Conservation (phyloP, 2,113 vertebrate genomes). For the Copsychus sechellarum region DNA sequence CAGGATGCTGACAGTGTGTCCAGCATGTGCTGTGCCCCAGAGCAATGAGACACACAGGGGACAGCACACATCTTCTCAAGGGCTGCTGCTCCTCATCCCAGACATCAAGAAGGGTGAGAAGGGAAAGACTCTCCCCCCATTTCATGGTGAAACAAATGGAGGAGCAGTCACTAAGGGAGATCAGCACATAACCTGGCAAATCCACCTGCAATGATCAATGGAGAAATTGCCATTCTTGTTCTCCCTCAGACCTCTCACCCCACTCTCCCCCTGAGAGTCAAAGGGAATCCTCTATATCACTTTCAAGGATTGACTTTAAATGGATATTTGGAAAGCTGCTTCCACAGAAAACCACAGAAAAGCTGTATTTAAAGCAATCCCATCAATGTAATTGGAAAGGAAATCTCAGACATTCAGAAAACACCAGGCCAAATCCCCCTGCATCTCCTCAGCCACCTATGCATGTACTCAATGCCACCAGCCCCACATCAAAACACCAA, state of each 20-base stretch:
- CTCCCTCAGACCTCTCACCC: neutral
- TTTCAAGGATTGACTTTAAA: neutral
- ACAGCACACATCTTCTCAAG: neutral
- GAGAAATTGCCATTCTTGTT: neutral
- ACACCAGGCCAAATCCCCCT: neutral
- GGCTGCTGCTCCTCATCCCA: neutral
- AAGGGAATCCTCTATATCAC: neutral
- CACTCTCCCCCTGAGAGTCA: neutral
- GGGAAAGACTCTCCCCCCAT: neutral
- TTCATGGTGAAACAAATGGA: neutral
- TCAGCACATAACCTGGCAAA: neutral
- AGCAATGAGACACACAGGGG: neutral
- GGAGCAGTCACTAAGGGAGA: neutral
- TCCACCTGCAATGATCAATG: fast-evolving
- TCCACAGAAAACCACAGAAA: neutral
- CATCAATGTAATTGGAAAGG: neutral
- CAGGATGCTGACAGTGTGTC: neutral
- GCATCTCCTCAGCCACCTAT: neutral
- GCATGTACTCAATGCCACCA: neutral
- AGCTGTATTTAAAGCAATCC: neutral
- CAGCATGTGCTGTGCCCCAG: neutral
- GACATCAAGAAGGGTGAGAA: neutral
- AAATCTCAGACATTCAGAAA: neutral
- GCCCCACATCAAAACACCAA: neutral
- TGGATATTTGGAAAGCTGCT: neutral